Conservation (phyloP, 2,888 invertebrate species). For the Anoplius nigerrimus region DNA sequence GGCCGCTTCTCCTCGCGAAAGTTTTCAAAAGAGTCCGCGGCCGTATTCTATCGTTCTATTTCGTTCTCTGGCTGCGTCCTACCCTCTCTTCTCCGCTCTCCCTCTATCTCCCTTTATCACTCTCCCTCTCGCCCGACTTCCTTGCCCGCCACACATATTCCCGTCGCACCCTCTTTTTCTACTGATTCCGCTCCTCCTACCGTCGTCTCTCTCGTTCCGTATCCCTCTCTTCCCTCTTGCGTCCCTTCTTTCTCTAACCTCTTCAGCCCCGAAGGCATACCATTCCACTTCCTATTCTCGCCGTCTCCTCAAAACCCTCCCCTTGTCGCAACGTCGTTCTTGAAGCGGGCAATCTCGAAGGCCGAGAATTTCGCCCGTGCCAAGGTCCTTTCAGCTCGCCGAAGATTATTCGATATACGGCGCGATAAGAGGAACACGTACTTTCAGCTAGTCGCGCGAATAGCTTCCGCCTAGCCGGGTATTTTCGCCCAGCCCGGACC, state of each 20-base stretch:
- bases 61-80: too few species aligned
- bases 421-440: conserved; percentile 37
- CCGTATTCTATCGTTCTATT: conserved; percentile 9
- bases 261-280: not conserved
- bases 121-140: not conserved
- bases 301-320: conserved; percentile 5
- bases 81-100: conserved; percentile 16
- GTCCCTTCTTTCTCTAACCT: not conserved
- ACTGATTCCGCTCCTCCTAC: not conserved
- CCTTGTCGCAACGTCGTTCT: not conserved
- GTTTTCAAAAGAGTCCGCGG: conserved; percentile 33
- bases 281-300: conserved; percentile 3
- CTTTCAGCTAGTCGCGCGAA: not conserved
- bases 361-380: conserved; percentile 23
- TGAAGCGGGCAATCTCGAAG: conserved; percentile 28
- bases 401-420: conserved; percentile 34
- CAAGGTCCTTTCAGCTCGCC: conserved; percentile 9
- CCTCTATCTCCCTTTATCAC: not conserved
- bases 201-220: not conserved
- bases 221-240: conserved; percentile 2
- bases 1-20: conserved; percentile 34
- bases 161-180: not conserved
- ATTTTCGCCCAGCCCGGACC: not conserved
- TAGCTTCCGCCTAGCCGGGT: too few species aligned
- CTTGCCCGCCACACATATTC: not conserved